phyloP scores from a whole-genome alignment of 2,888 invertebrate genomes.

The Brachynemurus nebulosus region DNA sequence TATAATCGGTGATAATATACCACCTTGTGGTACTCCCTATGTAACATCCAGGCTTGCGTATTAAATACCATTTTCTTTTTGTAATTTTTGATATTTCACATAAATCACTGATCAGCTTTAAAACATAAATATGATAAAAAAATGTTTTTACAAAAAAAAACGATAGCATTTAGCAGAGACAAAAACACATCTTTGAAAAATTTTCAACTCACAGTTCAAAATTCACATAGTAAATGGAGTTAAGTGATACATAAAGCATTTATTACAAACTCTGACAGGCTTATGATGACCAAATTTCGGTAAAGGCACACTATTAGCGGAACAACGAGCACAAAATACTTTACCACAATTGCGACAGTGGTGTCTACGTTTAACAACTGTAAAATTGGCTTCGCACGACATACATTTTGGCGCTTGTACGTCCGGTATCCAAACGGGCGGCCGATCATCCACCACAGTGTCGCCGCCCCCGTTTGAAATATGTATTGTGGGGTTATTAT shows the following conservation, averaged over 20 bases:
- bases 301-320: slow-evolving; percentile 81
- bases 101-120: too few relatives aligned
- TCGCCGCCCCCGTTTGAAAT: slow-evolving; percentile 14
- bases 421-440: slow-evolving; percentile 93
- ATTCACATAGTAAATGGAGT: slow-evolving; percentile 42
- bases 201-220: slow-evolving; percentile 7
- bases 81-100: too few relatives aligned
- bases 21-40: too few relatives aligned
- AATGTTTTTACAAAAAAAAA: too few relatives aligned
- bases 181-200: too few relatives aligned
- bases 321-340: slow-evolving; percentile 91
- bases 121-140: too few relatives aligned
- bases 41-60: too few relatives aligned
- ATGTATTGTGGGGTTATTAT: slow-evolving; percentile 24
- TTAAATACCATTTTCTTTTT: too few relatives aligned
- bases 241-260: slow-evolving; percentile 64
- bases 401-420: slow-evolving; percentile 83
- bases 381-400: slow-evolving; percentile 85
- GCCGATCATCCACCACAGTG: slow-evolving; percentile 29
- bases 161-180: too few relatives aligned
- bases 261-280: slow-evolving; percentile 88
- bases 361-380: slow-evolving; percentile 86
- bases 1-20: too few relatives aligned
- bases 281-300: slow-evolving; percentile 86
- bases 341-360: slow-evolving; percentile 96